These are phyloP conservation scores for Clarias macrocephalus DNA, from an alignment of 2,113 vertebrate genomes.

Conservation along the genomic window DNA sequence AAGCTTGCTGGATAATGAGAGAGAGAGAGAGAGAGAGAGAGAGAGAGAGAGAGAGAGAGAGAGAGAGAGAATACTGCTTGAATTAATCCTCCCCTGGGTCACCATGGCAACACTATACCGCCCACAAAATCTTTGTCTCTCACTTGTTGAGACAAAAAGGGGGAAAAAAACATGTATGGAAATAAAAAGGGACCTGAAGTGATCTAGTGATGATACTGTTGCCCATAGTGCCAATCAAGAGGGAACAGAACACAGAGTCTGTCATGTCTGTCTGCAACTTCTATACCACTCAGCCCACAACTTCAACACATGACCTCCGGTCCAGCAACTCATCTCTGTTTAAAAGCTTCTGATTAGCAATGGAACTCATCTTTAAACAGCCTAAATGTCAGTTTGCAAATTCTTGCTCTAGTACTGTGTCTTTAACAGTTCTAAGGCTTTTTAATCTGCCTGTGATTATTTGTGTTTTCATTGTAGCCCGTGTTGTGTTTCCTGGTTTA, in stretches of 20 bases:
- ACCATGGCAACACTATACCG: slow-evolving; percentile 74
- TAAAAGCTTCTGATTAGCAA: neutral
- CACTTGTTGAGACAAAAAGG: neutral
- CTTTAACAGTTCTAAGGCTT: neutral
- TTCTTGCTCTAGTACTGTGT: neutral
- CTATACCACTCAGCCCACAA: neutral
- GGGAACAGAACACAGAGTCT: neutral
- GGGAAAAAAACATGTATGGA: neutral
- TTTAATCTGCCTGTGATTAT: neutral
- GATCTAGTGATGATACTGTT: neutral
- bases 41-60: slow-evolving; percentile 35
- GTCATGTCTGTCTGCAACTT: neutral
- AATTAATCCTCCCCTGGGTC: slow-evolving; percentile 70
- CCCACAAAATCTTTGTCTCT: slow-evolving; percentile 22
- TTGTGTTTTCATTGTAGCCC: neutral
- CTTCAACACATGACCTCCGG: neutral
- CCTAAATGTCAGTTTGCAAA: neutral
- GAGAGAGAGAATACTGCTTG: slow-evolving; percentile 54
- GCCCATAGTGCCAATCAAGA: neutral
- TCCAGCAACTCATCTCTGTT: neutral
- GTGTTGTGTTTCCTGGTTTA: neutral
- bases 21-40: slow-evolving; percentile 3
- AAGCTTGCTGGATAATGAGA: slow-evolving; percentile 23
- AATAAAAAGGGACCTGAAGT: neutral
- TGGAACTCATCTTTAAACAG: neutral